Conservation (phyloP, 2,888 invertebrate genomes). For the Tanytarsus gracilentus region DNA sequence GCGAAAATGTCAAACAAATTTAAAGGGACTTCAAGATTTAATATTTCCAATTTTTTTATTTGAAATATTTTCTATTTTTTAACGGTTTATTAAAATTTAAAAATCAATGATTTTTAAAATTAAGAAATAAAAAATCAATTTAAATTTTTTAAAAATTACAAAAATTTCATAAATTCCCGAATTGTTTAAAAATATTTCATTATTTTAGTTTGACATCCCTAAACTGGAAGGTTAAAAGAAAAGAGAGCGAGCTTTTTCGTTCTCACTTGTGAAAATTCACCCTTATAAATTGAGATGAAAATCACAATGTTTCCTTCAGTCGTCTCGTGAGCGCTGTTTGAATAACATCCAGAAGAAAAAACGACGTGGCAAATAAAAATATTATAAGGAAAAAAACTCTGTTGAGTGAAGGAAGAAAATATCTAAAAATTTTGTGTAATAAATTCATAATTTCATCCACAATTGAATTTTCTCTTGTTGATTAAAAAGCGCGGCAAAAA, state of each 20-base stretch:
- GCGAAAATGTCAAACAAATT: too few species aligned
- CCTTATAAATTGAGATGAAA: constrained; percentile 29
- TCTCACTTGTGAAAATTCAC: not conserved
- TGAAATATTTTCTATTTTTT: not conserved
- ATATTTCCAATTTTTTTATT: not conserved
- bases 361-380: not conserved
- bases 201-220: too few species aligned
- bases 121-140: too few species aligned
- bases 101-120: too few species aligned
- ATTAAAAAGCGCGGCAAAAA: too few species aligned
- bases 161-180: too few species aligned
- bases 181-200: too few species aligned
- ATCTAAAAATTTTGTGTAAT: too few species aligned
- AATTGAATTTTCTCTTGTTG: too few species aligned
- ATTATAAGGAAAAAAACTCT: not conserved
- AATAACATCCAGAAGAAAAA: not conserved
- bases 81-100: too few species aligned
- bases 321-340: constrained; percentile 6
- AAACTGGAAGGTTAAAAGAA: not conserved
- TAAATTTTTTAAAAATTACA: too few species aligned
- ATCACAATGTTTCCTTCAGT: constrained; percentile 22
- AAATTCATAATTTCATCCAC: too few species aligned
- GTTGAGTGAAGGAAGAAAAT: not conserved
- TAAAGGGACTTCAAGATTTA: not conserved
- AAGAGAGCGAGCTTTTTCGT: constrained; percentile 2